Base-by-base conservation (phyloP, 2,797 vertebrate species). In the Pipistrellus pygmaeus region DNA sequence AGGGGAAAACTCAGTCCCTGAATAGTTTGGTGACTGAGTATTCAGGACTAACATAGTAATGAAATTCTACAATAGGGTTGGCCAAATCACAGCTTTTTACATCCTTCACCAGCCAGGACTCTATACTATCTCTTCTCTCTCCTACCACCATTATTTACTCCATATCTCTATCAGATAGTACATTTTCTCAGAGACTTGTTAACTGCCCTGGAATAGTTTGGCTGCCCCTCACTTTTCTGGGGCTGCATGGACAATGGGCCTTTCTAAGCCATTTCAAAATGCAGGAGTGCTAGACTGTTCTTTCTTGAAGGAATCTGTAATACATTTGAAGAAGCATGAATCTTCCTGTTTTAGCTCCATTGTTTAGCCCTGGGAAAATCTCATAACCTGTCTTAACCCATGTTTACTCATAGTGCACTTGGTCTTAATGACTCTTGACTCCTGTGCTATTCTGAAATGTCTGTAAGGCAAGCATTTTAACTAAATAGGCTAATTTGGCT, bases 151-250 rank as follows among this genome's bases (percentile, higher is more conserved):
- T 71, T 60, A 38, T 87, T 91, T 90, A 86, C 3, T 53, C 18
- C 5, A 3, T 41, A 5, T 68, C 3, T 27, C 51, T 82, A 10
- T 41, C 57, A 87, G 18, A 13, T 41, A 35, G n/a, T 53, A 75
- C 9, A 6, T 85, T 82, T 91, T 85, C 57, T 95, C 21, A 44
- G 35, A 30, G 53, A 93, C 85, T 91, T 81, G 27, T 48, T 78
- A 72, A 51, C 38, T 91, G 25, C 15, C 1, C 60, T 44, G 4
- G 23, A 85, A 2, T 84, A 27, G 30, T 83, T 84, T 87, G 68
- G 35, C 17, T 95, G 15, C 32, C 15, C 15, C 8, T 85, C 18
- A 23, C 13, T 51, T 72, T 91, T 27, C 21, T 87, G 64, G 48
- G 14, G 72, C 55, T 87, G 7, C 9, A 21, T 86, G 38, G 23